A percentile compares a stretch with the other conserved stretches of the same genome.
phyloP scores from a whole-genome alignment of 2,113 vertebrate genomes.

The Vicugna pacos region DNA sequence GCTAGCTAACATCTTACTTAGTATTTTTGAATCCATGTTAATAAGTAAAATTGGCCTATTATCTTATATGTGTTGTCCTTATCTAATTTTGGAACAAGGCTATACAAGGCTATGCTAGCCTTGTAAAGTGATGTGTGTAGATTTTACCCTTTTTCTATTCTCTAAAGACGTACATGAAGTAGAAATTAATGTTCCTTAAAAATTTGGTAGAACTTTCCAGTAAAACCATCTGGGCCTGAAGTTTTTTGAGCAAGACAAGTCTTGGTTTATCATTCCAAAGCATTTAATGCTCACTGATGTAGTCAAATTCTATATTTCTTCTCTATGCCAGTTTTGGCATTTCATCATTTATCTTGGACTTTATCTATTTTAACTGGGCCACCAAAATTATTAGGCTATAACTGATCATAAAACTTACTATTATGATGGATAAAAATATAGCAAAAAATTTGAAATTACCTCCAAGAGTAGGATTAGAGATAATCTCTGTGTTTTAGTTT shows the following conservation, averaged over 20 bases:
- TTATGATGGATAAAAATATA: not conserved
- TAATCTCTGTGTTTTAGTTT: not conserved
- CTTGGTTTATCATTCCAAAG: constrained; percentile 27
- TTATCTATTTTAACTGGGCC: not conserved
- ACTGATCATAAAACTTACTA: not conserved
- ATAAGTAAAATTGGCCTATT: not conserved
- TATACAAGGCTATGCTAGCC: not conserved
- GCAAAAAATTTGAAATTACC: not conserved
- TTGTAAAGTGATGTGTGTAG: not conserved
- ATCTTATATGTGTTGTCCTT: not conserved
- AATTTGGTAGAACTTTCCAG: not conserved
- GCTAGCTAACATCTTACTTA: constrained; percentile 21
- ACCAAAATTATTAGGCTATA: not conserved
- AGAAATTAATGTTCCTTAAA: not conserved
- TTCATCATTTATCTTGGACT: constrained; percentile 37
- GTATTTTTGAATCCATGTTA: not conserved
- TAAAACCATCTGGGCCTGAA: not conserved
- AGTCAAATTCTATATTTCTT: constrained; percentile 25
- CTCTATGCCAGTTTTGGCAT: not conserved
- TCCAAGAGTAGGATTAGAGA: not conserved
- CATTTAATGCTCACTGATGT: not conserved
- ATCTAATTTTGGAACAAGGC: not conserved
- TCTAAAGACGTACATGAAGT: not conserved
- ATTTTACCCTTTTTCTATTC: not conserved
- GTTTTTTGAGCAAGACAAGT: constrained; percentile 3